phyloP scores from a whole-genome alignment of 2,797 vertebrate species.

The Pseudocheirus occidentalis region DNA sequence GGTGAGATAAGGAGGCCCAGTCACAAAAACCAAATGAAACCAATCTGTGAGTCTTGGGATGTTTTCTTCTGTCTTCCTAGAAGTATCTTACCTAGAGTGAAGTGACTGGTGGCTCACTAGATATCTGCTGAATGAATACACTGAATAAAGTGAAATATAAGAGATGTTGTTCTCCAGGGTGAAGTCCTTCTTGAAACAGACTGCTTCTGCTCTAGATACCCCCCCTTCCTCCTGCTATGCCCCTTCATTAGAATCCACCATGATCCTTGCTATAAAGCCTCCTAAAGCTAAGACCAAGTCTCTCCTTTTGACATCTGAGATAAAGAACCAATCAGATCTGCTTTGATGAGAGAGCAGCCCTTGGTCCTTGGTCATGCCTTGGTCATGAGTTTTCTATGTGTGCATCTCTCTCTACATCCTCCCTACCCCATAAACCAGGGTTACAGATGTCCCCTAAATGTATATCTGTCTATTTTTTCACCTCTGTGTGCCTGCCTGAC shows the following conservation, averaged over 20 bases:
- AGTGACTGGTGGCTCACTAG: neutral
- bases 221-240: neutral
- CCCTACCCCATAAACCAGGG: neutral
- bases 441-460: neutral
- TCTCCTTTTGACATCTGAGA: neutral
- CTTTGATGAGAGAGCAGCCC: neutral
- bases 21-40: neutral
- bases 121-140: neutral
- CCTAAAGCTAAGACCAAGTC: neutral
- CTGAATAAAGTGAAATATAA: neutral
- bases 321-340: neutral
- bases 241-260: neutral
- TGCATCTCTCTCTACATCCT: no score
- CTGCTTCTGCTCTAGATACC: neutral
- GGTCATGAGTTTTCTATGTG: no score
- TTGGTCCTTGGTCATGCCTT: no score
- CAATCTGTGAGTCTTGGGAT: neutral
- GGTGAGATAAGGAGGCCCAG: neutral
- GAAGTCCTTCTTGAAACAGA: neutral
- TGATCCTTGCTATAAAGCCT: neutral
- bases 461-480: neutral
- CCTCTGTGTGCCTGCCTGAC: neutral
- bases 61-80: neutral
- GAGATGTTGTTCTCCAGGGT: neutral
- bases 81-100: neutral